These are phyloP conservation scores for Euthynnus affinis DNA, from an alignment of 2,797 vertebrate species.

Conservation along the genomic window DNA sequence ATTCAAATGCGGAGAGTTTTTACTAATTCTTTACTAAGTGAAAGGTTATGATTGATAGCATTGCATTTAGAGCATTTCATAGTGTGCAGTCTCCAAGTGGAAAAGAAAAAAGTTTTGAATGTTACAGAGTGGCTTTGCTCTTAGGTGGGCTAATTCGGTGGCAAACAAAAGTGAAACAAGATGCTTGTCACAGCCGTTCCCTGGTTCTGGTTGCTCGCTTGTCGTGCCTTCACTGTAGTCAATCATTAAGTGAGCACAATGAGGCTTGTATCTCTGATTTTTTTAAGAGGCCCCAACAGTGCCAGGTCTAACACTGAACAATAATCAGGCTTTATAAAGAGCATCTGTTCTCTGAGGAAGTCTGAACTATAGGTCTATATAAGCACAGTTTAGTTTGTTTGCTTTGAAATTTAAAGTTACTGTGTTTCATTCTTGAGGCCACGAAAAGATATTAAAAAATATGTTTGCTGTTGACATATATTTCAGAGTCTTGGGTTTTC, in stretches of 20 bases:
- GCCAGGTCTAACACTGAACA: slow-evolving; percentile 58
- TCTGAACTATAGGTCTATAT: slow-evolving; percentile 43
- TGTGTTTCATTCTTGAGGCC: neutral
- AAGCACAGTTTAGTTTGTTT: slow-evolving; percentile 5
- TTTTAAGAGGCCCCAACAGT: slow-evolving; percentile 58
- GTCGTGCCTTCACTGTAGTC: slow-evolving; percentile 53
- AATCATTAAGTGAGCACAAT: slow-evolving; percentile 75
- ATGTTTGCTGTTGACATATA: neutral
- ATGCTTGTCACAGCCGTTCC: slow-evolving; percentile 25
- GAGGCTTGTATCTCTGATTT: slow-evolving; percentile 61
- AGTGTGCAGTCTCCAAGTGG: neutral
- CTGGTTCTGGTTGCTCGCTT: slow-evolving; percentile 44
- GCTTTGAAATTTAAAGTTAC: slow-evolving; percentile 24
- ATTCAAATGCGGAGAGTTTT: slow-evolving; percentile 21
- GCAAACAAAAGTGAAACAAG: slow-evolving; percentile 11
- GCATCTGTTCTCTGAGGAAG: slow-evolving; percentile 59
- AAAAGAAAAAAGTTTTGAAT: neutral
- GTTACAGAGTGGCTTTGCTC: neutral
- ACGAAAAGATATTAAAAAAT: neutral
- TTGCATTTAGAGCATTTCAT: neutral
- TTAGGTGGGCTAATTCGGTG: neutral
- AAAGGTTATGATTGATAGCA: neutral
- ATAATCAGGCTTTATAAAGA: slow-evolving; percentile 49
- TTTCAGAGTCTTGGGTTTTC: neutral
- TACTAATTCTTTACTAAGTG: neutral